Conservation (phyloP, 2,888 invertebrate species). For the Argyresthia goedartella region DNA sequence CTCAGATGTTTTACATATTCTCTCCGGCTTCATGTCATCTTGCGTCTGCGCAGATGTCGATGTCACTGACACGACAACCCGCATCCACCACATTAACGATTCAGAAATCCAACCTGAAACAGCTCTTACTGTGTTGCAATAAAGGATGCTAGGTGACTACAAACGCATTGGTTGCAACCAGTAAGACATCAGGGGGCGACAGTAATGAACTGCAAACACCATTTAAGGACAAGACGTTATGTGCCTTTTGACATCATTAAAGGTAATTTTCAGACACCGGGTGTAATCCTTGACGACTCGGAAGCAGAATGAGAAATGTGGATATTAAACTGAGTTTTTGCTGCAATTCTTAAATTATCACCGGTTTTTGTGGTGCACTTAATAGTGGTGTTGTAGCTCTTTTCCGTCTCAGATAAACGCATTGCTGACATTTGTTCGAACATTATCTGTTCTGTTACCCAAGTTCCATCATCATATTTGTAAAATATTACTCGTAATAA, state of each 20-base stretch:
- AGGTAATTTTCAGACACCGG: slow-evolving; percentile 25
- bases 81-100: background rate
- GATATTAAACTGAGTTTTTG: background rate
- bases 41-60: background rate
- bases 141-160: too few relatives aligned
- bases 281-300: slow-evolving; percentile 25
- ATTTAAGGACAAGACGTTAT: slow-evolving; percentile 54
- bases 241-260: slow-evolving; percentile 65
- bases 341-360: background rate
- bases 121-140: background rate
- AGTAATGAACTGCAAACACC: slow-evolving; percentile 55
- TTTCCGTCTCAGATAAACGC: too few relatives aligned
- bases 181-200: slow-evolving; percentile 56
- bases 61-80: background rate
- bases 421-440: too few relatives aligned
- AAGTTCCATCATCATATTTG: too few relatives aligned
- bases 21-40: slow-evolving; percentile 1
- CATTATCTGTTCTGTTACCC: too few relatives aligned
- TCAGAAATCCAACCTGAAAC: background rate
- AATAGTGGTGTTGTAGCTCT: too few relatives aligned
- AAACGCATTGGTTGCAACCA: slow-evolving; percentile 27
- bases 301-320: slow-evolving; percentile 11
- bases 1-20: slow-evolving; percentile 1
- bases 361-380: too few relatives aligned
- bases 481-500: too few relatives aligned